Conservation (phyloP, 2,888 invertebrate genomes). For the Crocallis elinguaria region DNA sequence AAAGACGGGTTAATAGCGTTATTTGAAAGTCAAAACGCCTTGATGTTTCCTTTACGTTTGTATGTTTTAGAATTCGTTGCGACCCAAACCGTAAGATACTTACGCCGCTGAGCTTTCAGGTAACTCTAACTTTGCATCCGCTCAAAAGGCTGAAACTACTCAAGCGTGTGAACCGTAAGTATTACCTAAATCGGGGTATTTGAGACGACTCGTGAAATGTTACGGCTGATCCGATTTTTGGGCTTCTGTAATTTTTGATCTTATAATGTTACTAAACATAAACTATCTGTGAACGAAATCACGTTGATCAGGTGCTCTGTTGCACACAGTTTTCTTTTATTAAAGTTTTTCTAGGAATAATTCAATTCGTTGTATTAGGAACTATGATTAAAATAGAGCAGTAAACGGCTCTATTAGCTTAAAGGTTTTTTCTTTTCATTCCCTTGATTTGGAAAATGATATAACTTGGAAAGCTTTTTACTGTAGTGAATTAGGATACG, state of each 20-base stretch:
- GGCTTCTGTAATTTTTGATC: too few species aligned
- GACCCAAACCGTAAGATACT: slow-evolving; percentile 27
- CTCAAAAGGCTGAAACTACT: slow-evolving; percentile 19
- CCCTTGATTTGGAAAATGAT: background rate
- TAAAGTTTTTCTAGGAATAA: background rate
- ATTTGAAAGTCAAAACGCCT: slow-evolving; percentile 24
- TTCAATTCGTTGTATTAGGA: background rate
- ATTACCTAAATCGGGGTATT: slow-evolving; percentile 27
- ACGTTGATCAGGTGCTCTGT: too few species aligned
- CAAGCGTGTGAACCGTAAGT: slow-evolving; percentile 15
- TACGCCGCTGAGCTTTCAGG: slow-evolving; percentile 27
- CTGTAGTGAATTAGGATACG: background rate
- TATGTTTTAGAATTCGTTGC: slow-evolving; percentile 23
- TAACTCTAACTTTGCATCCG: slow-evolving; percentile 19
- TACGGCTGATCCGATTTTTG: slow-evolving; percentile 23
- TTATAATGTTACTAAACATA: too few species aligned
- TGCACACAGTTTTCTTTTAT: too few species aligned
- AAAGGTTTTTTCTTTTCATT: background rate
- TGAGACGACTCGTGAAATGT: too few species aligned
- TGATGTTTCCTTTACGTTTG: slow-evolving; percentile 18
- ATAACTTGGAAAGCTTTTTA: slow-evolving; percentile 8
- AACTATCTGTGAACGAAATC: too few species aligned
- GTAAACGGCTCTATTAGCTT: background rate
- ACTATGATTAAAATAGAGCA: background rate
- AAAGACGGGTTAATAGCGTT: slow-evolving; percentile 20